Conservation (phyloP, 2,113 vertebrate species). For the Eupsittula cactorum region DNA sequence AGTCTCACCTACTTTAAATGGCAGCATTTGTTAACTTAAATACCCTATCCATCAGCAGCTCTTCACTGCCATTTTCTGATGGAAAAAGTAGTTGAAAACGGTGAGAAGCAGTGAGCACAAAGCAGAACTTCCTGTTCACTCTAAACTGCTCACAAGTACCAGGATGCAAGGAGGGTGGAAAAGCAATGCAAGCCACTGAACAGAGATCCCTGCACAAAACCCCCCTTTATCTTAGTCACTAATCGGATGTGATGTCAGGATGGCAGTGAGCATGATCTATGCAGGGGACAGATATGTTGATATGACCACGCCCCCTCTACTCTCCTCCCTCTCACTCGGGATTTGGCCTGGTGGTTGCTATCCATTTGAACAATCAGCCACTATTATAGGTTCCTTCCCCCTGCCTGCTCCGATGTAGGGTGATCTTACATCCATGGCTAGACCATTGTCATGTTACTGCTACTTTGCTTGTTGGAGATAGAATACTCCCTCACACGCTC, state of each 20-base stretch:
- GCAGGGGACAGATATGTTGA: background rate
- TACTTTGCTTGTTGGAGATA: background rate
- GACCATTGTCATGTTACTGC: background rate
- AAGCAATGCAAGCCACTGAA: background rate
- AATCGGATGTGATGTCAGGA: background rate
- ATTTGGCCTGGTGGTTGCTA: background rate
- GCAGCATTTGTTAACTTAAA: slow-evolving; percentile 25
- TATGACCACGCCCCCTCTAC: background rate
- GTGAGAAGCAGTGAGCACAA: background rate
- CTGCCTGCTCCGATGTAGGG: background rate
- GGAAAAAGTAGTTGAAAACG: background rate
- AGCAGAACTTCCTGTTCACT: background rate
- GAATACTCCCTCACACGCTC: background rate
- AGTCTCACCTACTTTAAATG: slow-evolving; percentile 55
- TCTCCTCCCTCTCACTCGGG: background rate
- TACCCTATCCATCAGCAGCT: background rate
- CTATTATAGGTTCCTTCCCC: background rate
- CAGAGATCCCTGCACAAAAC: background rate
- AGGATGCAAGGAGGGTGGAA: background rate
- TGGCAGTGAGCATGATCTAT: background rate
- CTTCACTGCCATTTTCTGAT: background rate
- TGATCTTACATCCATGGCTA: background rate
- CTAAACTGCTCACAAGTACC: background rate
- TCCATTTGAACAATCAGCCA: background rate
- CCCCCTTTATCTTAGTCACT: background rate